Conservation (phyloP, 2,888 invertebrate genomes). For the Leptinotarsa rubiginosa region DNA sequence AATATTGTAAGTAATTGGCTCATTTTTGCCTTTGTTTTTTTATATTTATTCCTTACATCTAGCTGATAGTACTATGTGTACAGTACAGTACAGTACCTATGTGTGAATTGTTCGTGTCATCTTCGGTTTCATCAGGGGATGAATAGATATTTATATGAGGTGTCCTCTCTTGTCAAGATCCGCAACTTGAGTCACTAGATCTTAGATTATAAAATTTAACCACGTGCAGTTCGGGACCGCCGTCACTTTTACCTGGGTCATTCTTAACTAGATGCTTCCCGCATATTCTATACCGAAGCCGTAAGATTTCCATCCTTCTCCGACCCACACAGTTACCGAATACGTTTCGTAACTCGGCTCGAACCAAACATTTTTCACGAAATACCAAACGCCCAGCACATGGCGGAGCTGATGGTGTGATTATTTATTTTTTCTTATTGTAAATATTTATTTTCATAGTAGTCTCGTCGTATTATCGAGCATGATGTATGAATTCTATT, state of each 20-base stretch:
- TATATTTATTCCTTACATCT: too few species aligned
- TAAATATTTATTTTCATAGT: conserved; percentile 59
- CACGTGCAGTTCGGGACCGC: conserved; percentile 32
- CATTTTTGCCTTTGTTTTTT: too few species aligned
- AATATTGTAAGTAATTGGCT: too few species aligned
- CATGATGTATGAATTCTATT: conserved; percentile 30
- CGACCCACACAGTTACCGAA: conserved; percentile 18
- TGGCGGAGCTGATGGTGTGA: conserved; percentile 49
- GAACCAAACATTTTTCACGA: conserved; percentile 18
- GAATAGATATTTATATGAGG: too few species aligned
- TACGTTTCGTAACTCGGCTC: conserved; percentile 27
- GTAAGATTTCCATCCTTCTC: conserved; percentile 32
- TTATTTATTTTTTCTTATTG: conserved; percentile 56
- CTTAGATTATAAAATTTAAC: not conserved
- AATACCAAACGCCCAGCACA: conserved; percentile 36
- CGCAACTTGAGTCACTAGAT: not conserved
- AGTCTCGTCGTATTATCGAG: conserved; percentile 34
- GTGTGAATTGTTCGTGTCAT: too few species aligned
- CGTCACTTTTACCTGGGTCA: conserved; percentile 52
- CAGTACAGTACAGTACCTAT: too few species aligned
- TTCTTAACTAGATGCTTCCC: conserved; percentile 53
- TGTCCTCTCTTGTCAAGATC: too few species aligned
- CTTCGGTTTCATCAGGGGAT: too few species aligned
- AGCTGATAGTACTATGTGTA: too few species aligned
- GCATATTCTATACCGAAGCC: conserved; percentile 35